Evolutionary conservation across 2,113 vertebrate species (phyloP), one percentile per base, ranked within the genome.

Genomic region (Aleadryas rufinucha): DNA sequence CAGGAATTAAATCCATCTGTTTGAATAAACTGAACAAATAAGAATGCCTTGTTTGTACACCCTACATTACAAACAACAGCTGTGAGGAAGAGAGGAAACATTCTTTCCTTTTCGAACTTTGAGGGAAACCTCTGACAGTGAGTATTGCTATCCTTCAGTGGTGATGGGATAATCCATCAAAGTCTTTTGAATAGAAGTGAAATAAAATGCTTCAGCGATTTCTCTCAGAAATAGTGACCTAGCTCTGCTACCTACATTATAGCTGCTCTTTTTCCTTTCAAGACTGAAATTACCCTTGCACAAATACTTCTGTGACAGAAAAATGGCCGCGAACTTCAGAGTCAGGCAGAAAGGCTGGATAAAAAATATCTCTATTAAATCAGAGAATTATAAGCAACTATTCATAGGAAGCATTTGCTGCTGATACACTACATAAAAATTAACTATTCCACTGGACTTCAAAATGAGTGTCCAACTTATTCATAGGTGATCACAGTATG

Each of bases 181-280:
- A 61, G 35, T 35, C 20, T 87, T 88, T 75, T 56, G 49, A 81
- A 53, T 35, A 77, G 82, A 83, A 92, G 60, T 78, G 68, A 89
- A 92, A 93, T 75, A 91, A 81, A 57, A 86, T 61, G 37, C 41
- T 89, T 44, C 82, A 93, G 18, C 66, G 65, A 82, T 63, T 90
- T 54, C 21, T 89, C 80, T 94, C 72, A 83, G 83, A 96, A 92
- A 87, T 28, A 89, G 60, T 81, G 92, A 81, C 84, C 68, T 85
- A 42, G 17, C 83, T 92, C 75, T 88, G 50, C 56, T 91, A 61
- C 72, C 49, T 96, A 47, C 54, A 56, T 33, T 78, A 60, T 23
- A 26, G 52, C 21, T 92, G 56, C 16, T 49, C 11, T 70, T 86
- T 87, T 84, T 85, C 37, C 28, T 79, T 92, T 87, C 64, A 72